A percentile compares a stretch with the other conserved stretches of the same genome.
Evolutionary conservation across 2,113 vertebrate species (phyloP).

Genomic region (Sialia sialis): DNA sequence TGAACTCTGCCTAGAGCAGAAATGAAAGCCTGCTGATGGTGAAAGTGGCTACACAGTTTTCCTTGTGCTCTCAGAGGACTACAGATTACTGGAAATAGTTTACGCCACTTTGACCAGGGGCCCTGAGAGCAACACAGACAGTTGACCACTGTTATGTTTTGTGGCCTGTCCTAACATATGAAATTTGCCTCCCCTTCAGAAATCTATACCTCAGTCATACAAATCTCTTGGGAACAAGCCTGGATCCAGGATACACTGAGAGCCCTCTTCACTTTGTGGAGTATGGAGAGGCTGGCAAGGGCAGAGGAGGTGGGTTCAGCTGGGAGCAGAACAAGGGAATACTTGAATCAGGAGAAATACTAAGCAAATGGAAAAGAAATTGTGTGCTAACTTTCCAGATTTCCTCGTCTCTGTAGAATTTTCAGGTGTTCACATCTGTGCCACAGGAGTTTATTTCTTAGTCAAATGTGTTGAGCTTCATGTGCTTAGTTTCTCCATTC

Average conservation of each 20-base stretch:
- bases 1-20: not conserved
- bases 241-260: constrained; percentile 21
- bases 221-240: constrained; percentile 29
- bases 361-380: not conserved
- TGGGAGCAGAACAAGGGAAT: not conserved
- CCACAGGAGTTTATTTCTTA: not conserved
- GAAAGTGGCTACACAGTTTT: not conserved
- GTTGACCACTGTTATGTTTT: constrained; percentile 1
- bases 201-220: constrained; percentile 36
- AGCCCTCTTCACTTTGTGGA: constrained; percentile 27
- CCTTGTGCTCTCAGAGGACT: not conserved
- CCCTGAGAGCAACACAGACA: not conserved
- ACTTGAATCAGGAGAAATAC: not conserved
- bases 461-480: not conserved
- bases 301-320: constrained; percentile 34
- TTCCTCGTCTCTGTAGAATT: not conserved
- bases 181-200: constrained; percentile 48
- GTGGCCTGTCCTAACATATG: constrained; percentile 45
- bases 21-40: not conserved
- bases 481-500: not conserved
- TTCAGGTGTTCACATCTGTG: not conserved
- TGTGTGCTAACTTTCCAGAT: not conserved
- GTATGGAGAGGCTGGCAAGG: constrained; percentile 15
- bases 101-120: not conserved
- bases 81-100: not conserved